A percentile compares a stretch with the other conserved stretches of the same genome.
Evolutionary conservation across 2,113 vertebrate genomes (phyloP).

Genomic region (Trogon melanurus): DNA sequence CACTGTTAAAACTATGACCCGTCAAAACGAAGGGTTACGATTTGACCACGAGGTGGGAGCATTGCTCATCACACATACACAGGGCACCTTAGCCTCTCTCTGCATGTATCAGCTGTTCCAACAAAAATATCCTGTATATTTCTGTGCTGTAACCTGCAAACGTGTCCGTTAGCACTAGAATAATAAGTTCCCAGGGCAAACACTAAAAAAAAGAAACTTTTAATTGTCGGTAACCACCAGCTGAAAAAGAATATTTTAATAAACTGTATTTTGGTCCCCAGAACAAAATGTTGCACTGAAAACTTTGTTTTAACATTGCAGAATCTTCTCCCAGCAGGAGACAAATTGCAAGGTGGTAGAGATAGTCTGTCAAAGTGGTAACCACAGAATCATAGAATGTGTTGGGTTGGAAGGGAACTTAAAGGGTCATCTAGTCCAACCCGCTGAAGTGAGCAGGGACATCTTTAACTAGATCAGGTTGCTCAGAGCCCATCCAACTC

Average conservation of each 20-base stretch:
- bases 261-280: not conserved
- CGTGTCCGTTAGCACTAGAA: not conserved
- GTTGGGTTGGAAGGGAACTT: not conserved
- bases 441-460: not conserved
- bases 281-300: not conserved
- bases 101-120: not conserved
- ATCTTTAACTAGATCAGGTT: not conserved
- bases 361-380: not conserved
- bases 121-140: not conserved
- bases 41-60: constrained; percentile 35
- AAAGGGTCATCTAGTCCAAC: not conserved
- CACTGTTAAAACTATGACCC: not conserved
- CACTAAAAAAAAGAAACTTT: not conserved
- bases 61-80: not conserved
- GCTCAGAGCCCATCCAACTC: not conserved
- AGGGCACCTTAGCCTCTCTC: not conserved
- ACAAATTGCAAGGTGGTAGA: not conserved
- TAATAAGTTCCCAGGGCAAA: not conserved
- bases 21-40: not conserved
- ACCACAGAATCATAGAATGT: not conserved
- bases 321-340: not conserved
- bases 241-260: not conserved
- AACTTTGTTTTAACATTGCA: not conserved
- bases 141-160: not conserved
- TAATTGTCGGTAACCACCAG: not conserved